Evolutionary conservation across 2,888 invertebrate species (phyloP), one percentile per base, ranked within the genome.

Genomic region (Timema podura): DNA sequence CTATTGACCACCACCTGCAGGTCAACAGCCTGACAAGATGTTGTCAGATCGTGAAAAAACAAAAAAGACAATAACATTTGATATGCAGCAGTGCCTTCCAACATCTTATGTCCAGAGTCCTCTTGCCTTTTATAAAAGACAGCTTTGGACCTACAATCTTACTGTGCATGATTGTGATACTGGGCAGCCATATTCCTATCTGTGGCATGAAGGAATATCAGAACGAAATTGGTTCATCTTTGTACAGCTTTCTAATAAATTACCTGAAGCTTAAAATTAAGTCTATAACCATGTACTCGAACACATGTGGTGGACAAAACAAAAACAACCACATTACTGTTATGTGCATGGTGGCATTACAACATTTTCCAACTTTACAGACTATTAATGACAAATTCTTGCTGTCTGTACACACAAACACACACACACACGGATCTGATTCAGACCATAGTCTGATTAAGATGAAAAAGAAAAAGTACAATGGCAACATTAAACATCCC

Each of bases 401-500:
- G 0, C 15, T 66, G 47, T 51, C 44, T 5, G 51, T 11, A 16
- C 49, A 65, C 49, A 49, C 13, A 16, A 16, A 54, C 6, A 68
- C 64, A 64, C n/a, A n/a, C n/a, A n/a, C n/a, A n/a, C n/a, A n/a
- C n/a, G n/a, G n/a, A n/a, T n/a, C n/a, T n/a, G n/a, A n/a, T n/a
- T n/a, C 48, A 30, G 8, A 70, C 64, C 67, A 64, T 13, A 67
- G 64, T 44, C 13, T 67, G 30, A 64, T 67, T 59, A 49, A 47
- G 61, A 67, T 30, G n/a, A n/a, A 13, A 30, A 67, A 61, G 46
- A 61, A 48, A 47, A 67, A 64, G 13, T 70, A 59, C 44, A 64
- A 67, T 15, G 67, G 64, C 7, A 61, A 47, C 48, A 66, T 51
- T 67, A 65, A 65, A 69, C 69, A 66, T 54, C 66, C 65, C 13